A percentile compares a stretch with the other conserved stretches of the same genome.
phyloP scores from a whole-genome alignment of 2,113 vertebrate genomes.

The Notothenia rossii region DNA sequence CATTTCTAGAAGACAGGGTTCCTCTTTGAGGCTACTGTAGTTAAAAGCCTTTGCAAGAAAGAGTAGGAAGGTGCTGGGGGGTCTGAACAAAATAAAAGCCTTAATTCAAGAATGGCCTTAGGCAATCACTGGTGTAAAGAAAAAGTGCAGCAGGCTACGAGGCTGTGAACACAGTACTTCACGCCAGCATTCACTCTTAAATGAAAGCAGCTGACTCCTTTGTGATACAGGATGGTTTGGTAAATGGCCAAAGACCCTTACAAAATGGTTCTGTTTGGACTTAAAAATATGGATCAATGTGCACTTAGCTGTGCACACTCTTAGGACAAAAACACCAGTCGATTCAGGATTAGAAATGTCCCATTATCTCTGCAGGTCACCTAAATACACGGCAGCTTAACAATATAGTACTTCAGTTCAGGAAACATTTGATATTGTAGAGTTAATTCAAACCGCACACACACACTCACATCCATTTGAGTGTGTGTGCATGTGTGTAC shows the following conservation, averaged over 20 bases:
- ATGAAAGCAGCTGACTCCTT: not conserved
- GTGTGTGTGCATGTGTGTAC: not conserved
- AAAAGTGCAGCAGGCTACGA: not conserved
- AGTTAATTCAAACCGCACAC: conserved; percentile 33
- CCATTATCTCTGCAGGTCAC: conserved; percentile 13
- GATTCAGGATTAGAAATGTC: conserved; percentile 19
- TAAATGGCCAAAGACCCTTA: not conserved
- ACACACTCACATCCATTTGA: not conserved
- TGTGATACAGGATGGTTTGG: not conserved
- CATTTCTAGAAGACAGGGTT: not conserved
- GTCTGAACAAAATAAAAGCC: not conserved
- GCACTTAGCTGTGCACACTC: not conserved
- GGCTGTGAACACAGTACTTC: not conserved
- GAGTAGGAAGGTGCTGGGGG: not conserved
- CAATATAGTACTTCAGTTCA: conserved; percentile 18
- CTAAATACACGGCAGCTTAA: conserved; percentile 19
- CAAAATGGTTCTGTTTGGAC: not conserved
- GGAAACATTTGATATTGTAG: conserved; percentile 13
- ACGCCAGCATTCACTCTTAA: not conserved
- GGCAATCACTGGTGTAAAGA: not conserved
- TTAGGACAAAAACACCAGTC: conserved; percentile 11
- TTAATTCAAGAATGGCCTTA: not conserved
- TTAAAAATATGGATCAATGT: not conserved
- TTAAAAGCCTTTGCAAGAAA: not conserved
- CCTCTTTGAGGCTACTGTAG: not conserved